Conservation (phyloP, 1,140 invertebrate species). For the Antheraea mylitta region DNA sequence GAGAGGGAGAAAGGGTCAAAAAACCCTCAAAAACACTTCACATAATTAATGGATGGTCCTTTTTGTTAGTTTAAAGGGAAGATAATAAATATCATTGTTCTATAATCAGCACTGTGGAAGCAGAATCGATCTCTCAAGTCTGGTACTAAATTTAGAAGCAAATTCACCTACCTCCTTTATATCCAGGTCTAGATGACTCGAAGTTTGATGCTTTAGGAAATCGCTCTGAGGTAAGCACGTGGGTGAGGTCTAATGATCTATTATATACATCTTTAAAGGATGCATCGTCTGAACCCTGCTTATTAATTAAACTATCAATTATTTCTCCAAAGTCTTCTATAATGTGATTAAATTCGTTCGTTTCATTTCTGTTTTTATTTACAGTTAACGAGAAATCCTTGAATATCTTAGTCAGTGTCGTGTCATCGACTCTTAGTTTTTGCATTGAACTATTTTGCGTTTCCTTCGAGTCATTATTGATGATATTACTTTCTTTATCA, state of each 20-base stretch:
- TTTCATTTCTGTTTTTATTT: slow-evolving; percentile 29
- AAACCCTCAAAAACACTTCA: too few species aligned
- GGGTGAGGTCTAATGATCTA: slow-evolving; percentile 30
- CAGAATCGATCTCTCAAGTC: background rate
- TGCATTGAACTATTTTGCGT: slow-evolving; percentile 45
- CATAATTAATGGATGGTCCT: too few species aligned
- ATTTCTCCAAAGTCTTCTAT: slow-evolving; percentile 5
- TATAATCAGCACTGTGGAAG: background rate
- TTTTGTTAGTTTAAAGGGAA: background rate
- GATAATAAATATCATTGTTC: background rate
- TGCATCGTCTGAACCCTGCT: slow-evolving; percentile 17
- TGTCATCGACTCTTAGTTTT: slow-evolving; percentile 60
- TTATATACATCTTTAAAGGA: slow-evolving; percentile 25
- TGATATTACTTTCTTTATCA: background rate
- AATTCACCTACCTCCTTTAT: slow-evolving; percentile 44
- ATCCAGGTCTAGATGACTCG: slow-evolving; percentile 33
- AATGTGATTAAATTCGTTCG: slow-evolving; percentile 16
- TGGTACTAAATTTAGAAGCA: slow-evolving; percentile 8
- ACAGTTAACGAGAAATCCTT: slow-evolving; percentile 59
- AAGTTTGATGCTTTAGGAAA: slow-evolving; percentile 34
- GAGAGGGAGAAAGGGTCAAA: too few species aligned
- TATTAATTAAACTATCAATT: slow-evolving; percentile 6
- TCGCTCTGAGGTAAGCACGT: slow-evolving; percentile 22
- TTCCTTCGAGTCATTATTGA: slow-evolving; percentile 7
- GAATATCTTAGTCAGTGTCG: slow-evolving; percentile 54